These are phyloP conservation scores for Masticophis lateralis DNA, from an alignment of 2,797 vertebrate species.

Conservation along the genomic window DNA sequence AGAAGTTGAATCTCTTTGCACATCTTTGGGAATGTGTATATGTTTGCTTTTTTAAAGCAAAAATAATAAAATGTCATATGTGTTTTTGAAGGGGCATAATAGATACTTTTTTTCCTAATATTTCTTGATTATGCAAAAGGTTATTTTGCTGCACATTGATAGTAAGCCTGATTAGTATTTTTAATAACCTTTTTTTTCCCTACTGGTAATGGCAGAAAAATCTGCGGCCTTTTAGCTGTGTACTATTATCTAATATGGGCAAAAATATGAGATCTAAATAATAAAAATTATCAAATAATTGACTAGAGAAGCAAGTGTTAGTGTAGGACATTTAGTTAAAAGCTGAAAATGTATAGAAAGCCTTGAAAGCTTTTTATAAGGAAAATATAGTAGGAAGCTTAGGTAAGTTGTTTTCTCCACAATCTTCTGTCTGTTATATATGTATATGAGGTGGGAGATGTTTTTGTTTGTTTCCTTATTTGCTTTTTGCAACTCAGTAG, in stretches of 20 bases:
- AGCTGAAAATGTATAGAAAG: background rate
- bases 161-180: background rate
- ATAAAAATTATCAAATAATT: background rate
- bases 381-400: background rate
- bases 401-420: background rate
- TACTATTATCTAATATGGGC: background rate
- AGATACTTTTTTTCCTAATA: background rate
- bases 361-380: background rate
- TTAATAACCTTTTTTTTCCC: background rate
- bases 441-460: conserved; percentile 36
- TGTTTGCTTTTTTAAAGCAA: background rate
- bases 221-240: background rate
- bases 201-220: background rate
- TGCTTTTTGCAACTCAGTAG: conserved; percentile 59
- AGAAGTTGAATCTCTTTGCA: no score
- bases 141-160: background rate
- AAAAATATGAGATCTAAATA: background rate
- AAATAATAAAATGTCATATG: background rate
- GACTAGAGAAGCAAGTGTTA: background rate
- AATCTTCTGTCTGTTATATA: background rate
- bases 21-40: background rate
- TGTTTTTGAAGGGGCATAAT: background rate
- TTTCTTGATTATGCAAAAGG: background rate
- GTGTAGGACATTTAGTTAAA: background rate
- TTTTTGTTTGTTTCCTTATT: background rate